Conservation (phyloP, 2,888 invertebrate genomes). For the Spisula solida region DNA sequence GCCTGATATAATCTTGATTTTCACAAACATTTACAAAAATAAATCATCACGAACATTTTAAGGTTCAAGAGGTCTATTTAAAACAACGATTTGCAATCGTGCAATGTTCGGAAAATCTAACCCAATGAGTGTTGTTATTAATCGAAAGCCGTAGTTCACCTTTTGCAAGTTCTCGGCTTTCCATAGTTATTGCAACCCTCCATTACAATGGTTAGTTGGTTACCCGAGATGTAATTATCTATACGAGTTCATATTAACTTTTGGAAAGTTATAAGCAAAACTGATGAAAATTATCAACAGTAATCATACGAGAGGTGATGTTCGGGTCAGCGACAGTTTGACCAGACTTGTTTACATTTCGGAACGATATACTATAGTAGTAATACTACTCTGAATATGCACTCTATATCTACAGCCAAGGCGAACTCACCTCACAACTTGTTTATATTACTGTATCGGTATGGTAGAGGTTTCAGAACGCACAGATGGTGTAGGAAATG, state of each 20-base stretch:
- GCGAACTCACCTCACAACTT: background rate
- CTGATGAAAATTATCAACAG: slow-evolving; percentile 22
- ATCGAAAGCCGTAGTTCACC: no score
- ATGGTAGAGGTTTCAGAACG: background rate
- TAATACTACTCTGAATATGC: slow-evolving; percentile 3
- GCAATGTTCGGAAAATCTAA: background rate
- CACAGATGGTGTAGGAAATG: no score
- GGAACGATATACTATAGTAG: background rate
- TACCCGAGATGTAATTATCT: background rate
- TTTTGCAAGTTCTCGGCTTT: no score
- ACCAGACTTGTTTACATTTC: slow-evolving; percentile 13
- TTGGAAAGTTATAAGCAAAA: background rate
- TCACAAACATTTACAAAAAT: background rate
- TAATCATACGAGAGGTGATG: slow-evolving; percentile 6
- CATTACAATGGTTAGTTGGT: background rate
- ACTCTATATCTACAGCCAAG: background rate
- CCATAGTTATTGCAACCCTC: background rate
- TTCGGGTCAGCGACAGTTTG: background rate
- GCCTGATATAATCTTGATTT: background rate
- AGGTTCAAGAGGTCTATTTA: background rate
- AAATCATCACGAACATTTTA: background rate
- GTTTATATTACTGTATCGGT: background rate
- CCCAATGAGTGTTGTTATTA: no score
- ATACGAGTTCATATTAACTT: background rate
- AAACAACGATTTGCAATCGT: background rate